A percentile compares a stretch with the other conserved stretches of the same genome.
phyloP scores from a whole-genome alignment of 2,797 vertebrate species.

The Diplodus puntazzo region DNA sequence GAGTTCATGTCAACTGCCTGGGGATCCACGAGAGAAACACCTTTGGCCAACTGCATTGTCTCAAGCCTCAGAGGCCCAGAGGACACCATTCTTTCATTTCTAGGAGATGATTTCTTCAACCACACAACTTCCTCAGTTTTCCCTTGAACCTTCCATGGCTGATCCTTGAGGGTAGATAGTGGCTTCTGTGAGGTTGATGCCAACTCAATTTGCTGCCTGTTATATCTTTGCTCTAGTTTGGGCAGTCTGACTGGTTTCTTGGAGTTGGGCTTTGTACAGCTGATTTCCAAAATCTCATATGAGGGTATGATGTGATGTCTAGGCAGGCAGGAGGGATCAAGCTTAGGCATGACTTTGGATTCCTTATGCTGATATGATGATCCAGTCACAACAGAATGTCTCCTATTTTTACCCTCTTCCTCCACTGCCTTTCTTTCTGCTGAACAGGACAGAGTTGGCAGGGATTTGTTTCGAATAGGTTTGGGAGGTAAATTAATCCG shows the following conservation, averaged over 20 bases:
- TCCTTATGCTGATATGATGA: conserved; percentile 26
- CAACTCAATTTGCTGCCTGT: conserved; percentile 23
- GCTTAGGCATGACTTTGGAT: conserved; percentile 13
- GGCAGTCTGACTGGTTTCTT: conserved; percentile 3
- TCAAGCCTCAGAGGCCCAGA: conserved; percentile 68
- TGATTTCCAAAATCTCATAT: conserved; percentile 76
- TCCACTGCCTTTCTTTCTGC: conserved; percentile 13
- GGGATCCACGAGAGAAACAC: conserved; percentile 75
- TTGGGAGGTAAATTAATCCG: conserved; percentile 13
- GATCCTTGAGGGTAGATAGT: conserved; percentile 20
- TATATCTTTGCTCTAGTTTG: conserved; percentile 29
- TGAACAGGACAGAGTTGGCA: conserved; percentile 34
- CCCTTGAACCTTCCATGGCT: conserved; percentile 3
- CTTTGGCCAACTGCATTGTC: conserved; percentile 71
- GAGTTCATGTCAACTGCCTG: conserved; percentile 4
- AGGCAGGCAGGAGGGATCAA: conserved; percentile 60
- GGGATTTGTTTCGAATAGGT: conserved; percentile 5
- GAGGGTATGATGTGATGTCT: conserved; percentile 65
- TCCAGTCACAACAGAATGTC: background rate
- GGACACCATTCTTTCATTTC: conserved; percentile 1
- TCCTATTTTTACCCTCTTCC: background rate
- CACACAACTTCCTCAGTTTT: conserved; percentile 17
- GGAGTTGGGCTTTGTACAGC: background rate
- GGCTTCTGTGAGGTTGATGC: background rate
- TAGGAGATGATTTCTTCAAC: conserved; percentile 21